phyloP scores from a whole-genome alignment of 2,113 vertebrate genomes.

The Tupaia chinensis region DNA sequence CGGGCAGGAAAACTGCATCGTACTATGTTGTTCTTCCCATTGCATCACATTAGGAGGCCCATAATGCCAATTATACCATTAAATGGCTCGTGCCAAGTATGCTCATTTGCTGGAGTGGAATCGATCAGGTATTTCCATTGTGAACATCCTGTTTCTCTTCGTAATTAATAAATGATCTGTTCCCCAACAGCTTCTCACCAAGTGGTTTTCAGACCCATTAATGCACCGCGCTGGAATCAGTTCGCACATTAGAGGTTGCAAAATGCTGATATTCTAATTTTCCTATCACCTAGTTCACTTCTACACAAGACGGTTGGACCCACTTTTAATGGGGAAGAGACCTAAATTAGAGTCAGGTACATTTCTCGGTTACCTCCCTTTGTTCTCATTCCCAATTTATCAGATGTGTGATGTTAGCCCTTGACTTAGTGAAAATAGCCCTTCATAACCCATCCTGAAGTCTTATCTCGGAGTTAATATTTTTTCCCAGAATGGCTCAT shows the following conservation, averaged over 20 bases:
- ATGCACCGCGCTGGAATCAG: not conserved
- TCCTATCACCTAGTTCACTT: not conserved
- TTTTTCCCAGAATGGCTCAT: not conserved
- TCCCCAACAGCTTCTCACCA: not conserved
- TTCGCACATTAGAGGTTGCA: not conserved
- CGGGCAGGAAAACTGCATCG: not conserved
- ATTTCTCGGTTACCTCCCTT: not conserved
- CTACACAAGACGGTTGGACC: not conserved
- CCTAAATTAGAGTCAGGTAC: not conserved
- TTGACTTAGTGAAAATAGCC: not conserved
- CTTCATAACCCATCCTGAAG: not conserved
- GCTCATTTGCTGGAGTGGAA: constrained; percentile 10
- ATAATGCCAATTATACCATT: not conserved
- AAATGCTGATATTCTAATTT: not conserved
- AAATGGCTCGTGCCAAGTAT: not conserved
- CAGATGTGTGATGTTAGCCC: not conserved
- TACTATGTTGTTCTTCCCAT: not conserved
- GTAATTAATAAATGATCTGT: not conserved
- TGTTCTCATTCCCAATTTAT: not conserved
- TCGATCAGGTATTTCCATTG: not conserved
- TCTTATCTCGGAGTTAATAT: not conserved
- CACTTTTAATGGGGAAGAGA: not conserved
- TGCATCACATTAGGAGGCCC: not conserved
- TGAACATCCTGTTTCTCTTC: not conserved
- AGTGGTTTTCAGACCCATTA: not conserved